Evolutionary conservation across 2,113 vertebrate genomes (phyloP).

Genomic region (Oreochromis niloticus): DNA sequence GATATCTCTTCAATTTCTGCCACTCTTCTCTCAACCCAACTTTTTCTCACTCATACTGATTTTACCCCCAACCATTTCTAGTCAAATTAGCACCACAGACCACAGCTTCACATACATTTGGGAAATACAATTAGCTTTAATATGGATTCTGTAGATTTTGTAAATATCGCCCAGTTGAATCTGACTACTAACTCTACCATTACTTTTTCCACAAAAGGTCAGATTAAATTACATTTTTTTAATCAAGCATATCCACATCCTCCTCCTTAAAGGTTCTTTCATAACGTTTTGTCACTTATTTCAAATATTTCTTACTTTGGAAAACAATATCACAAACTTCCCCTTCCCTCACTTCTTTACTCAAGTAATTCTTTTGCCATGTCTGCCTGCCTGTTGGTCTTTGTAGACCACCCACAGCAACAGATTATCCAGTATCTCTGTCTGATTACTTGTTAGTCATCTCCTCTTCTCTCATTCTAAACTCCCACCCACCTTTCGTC

Average conservation of each 20-base stretch:
- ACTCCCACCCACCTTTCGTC: not conserved
- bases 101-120: not conserved
- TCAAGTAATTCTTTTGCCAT: not conserved
- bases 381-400: not conserved
- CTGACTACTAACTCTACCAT: not conserved
- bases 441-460: conserved; percentile 39
- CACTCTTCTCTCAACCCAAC: not conserved
- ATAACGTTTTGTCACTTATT: not conserved
- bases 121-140: not conserved
- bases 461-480: not conserved
- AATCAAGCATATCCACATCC: not conserved
- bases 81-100: not conserved
- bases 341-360: not conserved
- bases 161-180: not conserved
- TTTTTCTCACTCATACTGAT: not conserved
- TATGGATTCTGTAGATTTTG: not conserved
- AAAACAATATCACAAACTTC: not conserved
- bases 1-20: not conserved
- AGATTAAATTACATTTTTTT: not conserved
- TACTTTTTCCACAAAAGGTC: not conserved
- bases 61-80: not conserved
- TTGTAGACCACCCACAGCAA: conserved; percentile 46
- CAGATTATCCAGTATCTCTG: conserved; percentile 22
- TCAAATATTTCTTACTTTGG: not conserved
- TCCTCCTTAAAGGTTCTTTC: not conserved